phyloP scores from a whole-genome alignment of 2,797 vertebrate species.

The Anableps anableps region DNA sequence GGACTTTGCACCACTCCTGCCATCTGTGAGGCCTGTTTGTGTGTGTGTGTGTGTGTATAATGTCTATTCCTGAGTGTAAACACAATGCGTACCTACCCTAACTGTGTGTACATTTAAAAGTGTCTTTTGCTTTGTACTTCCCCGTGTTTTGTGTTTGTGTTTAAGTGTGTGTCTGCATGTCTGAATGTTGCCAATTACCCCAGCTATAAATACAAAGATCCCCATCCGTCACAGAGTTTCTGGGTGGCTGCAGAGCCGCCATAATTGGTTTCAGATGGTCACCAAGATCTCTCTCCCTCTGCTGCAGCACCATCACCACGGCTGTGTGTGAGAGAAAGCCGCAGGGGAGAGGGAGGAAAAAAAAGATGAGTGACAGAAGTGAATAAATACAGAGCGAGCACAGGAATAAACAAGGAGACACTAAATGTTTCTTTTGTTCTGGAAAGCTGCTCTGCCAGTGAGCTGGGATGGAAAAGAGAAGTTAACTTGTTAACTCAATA shows the following conservation, averaged over 20 bases:
- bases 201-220: constrained; percentile 94
- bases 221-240: constrained; percentile 98
- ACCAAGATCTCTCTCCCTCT: constrained; percentile 81
- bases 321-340: constrained; percentile 85
- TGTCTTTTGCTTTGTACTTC: constrained; percentile 70
- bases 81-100: constrained; percentile 58
- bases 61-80: constrained; percentile 62
- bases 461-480: constrained; percentile 26
- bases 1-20: constrained; percentile 50
- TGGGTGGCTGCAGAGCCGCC: constrained; percentile 94
- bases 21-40: constrained; percentile 59
- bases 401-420: constrained; percentile 83
- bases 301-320: constrained; percentile 83
- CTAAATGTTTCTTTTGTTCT: constrained; percentile 81
- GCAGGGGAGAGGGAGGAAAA: constrained; percentile 80
- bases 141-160: constrained; percentile 41
- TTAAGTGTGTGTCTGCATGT: constrained; percentile 51
- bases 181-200: constrained; percentile 99
- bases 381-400: constrained; percentile 81
- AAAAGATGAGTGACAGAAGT: constrained; percentile 82
- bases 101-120: constrained; percentile 58
- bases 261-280: constrained; percentile 98
- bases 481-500: constrained; percentile 58
- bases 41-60: constrained; percentile 30
- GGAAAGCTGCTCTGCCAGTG: constrained; percentile 52